Conservation (phyloP, 2,113 vertebrate genomes). For the Aix galericulata region DNA sequence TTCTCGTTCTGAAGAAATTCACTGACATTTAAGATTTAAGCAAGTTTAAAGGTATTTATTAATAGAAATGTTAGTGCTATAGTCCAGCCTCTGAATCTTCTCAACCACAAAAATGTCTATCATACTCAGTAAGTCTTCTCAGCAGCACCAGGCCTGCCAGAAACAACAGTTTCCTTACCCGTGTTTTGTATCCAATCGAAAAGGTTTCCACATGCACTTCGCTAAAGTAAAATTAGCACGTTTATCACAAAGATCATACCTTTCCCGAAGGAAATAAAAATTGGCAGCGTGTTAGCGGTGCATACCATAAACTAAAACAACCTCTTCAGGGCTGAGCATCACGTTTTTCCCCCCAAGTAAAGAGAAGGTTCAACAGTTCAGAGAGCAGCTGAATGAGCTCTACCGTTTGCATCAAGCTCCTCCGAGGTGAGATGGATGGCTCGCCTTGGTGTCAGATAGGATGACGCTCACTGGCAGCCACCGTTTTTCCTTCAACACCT, state of each 20-base stretch:
- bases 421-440: not conserved
- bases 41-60: not conserved
- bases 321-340: not conserved
- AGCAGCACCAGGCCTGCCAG: not conserved
- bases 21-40: not conserved
- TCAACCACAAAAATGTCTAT: not conserved
- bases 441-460: not conserved
- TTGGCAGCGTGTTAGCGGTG: not conserved
- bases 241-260: not conserved
- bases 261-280: not conserved
- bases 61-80: not conserved
- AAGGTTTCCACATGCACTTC: not conserved
- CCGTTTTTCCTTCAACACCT: not conserved
- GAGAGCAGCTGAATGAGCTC: not conserved
- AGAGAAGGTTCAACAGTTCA: constrained; percentile 16
- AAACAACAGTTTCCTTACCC: not conserved
- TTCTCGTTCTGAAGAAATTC: not conserved
- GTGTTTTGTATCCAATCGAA: not conserved
- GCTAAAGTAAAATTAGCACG: not conserved
- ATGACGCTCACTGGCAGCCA: not conserved
- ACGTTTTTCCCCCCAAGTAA: not conserved
- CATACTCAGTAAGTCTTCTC: not conserved
- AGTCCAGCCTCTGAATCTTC: not conserved
- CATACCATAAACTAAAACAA: not conserved
- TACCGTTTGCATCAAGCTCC: rapidly evolving